These are phyloP conservation scores for Sylvietta virens DNA, from an alignment of 2,113 vertebrate species.

Conservation along the genomic window DNA sequence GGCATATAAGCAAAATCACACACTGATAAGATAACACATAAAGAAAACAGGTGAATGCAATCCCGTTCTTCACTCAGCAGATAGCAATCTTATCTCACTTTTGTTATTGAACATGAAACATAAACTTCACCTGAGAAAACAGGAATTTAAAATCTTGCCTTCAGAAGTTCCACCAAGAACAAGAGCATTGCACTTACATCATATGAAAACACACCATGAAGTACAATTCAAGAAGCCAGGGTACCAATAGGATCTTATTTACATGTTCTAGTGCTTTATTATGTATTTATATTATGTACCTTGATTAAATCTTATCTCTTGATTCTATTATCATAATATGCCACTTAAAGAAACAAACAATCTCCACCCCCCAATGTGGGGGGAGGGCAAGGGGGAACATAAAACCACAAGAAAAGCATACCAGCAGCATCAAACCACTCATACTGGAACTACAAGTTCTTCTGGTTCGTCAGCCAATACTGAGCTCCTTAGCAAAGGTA, in stretches of 20 bases:
- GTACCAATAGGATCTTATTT: slow-evolving; percentile 14
- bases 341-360: slow-evolving; percentile 53
- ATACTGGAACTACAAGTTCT: slow-evolving; percentile 38
- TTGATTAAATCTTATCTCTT: slow-evolving; percentile 61
- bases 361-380: neutral
- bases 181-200: neutral
- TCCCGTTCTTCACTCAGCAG: neutral
- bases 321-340: slow-evolving; percentile 45
- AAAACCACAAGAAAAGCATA: slow-evolving; percentile 50
- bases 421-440: slow-evolving; percentile 33
- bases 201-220: neutral
- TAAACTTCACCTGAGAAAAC: slow-evolving; percentile 1
- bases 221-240: slow-evolving; percentile 6
- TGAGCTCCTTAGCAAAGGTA: neutral
- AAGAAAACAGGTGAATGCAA: slow-evolving; percentile 16
- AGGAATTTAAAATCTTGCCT: neutral
- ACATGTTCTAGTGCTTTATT: slow-evolving; percentile 26
- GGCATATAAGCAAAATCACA: slow-evolving; percentile 29
- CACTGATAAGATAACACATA: slow-evolving; percentile 24
- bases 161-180: slow-evolving; percentile 35
- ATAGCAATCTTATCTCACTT: slow-evolving; percentile 45
- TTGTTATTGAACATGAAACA: slow-evolving; percentile 15
- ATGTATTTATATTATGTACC: slow-evolving; percentile 21
- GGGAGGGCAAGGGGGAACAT: neutral
- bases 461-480: slow-evolving; percentile 12